Base-by-base conservation (phyloP, 23 tunicate genomes). In the Styela clava region DNA sequence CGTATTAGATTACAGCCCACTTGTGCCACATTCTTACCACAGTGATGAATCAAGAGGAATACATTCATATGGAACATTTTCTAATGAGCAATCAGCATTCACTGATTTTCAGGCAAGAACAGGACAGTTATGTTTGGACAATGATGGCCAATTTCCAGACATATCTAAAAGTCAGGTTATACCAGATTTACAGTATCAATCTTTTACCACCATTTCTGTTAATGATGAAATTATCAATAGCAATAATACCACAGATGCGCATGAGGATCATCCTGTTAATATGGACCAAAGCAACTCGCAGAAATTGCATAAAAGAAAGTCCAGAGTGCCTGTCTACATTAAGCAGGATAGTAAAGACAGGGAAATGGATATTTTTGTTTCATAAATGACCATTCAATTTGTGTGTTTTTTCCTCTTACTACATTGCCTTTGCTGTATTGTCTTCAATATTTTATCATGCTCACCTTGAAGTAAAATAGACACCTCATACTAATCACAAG, bases 281-380 rank as follows among this genome's bases (percentile, higher is more conserved):
- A 5, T 12, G 12, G 56, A 44, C 7, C 56, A 44, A 44, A 44
- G 12, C 12, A 44, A 5, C 12, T 44, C 56, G 7, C 77, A 71
- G 12, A 71, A 71, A 16, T 16, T 71, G 3, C 77, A 71, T 71
- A 71, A 71, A 16, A 27, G 77, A 35, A 71, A 71, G 37, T 71
- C 77, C 34, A 33, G 77, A 28, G 35, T 71, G 5, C 77, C 77
- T 26, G 77, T 71, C 3, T 71, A 32, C 34, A 71, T 71, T 3
- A 71, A 71, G 77, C 77, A 71, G 16, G 7, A 27, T 32, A 12
- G 12, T 5, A 44, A 5, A 7, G 56, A 44, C 7, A 44, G 56
- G 56, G 56, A 44, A 44, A 12, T 44, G 56, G 56, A 44, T 12
- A 44, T 44, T 12, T 44, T 44, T 7, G 56, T 44, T 44, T 7